Conservation (phyloP, 2,797 vertebrate genomes). For the Argyrosomus regius region DNA sequence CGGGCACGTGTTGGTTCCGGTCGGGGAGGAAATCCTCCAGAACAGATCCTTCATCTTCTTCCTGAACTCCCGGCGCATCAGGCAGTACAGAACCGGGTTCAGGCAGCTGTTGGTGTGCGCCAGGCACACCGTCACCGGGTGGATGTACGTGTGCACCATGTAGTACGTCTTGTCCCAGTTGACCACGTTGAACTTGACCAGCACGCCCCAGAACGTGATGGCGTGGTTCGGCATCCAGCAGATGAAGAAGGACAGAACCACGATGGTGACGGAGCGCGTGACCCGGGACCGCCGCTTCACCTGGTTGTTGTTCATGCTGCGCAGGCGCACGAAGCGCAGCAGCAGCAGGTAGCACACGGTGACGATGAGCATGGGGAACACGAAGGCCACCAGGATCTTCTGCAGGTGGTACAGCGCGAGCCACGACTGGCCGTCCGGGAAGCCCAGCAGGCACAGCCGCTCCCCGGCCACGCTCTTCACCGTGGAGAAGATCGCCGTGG, state of each 20-base stretch:
- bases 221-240: conserved; percentile 83
- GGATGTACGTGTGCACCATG: conserved; percentile 81
- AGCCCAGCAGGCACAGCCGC: conserved; percentile 80
- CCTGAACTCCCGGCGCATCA: conserved; percentile 83
- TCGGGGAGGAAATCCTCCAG: conserved; percentile 82
- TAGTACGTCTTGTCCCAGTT: conserved; percentile 80
- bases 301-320: conserved; percentile 82
- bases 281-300: conserved; percentile 77
- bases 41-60: conserved; percentile 83
- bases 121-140: conserved; percentile 82
- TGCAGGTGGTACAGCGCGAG: conserved; percentile 82
- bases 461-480: conserved; percentile 73
- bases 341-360: conserved; percentile 80
- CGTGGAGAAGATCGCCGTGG: conserved; percentile 78
- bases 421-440: conserved; percentile 78
- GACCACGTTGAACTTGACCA: conserved; percentile 82
- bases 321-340: conserved; percentile 75
- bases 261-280: conserved; percentile 81
- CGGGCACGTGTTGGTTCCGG: conserved; percentile 66
- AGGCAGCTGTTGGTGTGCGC: conserved; percentile 85
- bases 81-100: conserved; percentile 84
- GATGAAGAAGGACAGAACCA: conserved; percentile 81
- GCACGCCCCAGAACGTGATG: conserved; percentile 83
- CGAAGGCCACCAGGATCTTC: conserved; percentile 82
- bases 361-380: conserved; percentile 84